phyloP scores from a whole-genome alignment of 2,797 vertebrate genomes.

The Onychomys torridus region DNA sequence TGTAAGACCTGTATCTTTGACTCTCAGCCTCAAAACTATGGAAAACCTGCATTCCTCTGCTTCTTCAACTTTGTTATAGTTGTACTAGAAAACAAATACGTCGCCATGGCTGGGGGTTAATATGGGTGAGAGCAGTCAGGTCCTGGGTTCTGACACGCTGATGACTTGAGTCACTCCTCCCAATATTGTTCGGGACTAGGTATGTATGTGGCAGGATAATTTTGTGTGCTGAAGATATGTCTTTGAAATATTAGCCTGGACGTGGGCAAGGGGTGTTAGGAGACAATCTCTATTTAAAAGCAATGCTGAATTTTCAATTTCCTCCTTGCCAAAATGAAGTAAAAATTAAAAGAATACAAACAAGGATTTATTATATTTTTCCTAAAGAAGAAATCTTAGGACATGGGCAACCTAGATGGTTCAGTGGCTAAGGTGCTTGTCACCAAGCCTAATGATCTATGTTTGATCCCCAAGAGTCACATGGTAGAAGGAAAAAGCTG shows the following conservation, averaged over 20 bases:
- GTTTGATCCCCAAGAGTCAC: neutral
- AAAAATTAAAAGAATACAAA: neutral
- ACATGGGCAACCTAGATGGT: neutral
- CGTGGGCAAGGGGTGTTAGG: neutral
- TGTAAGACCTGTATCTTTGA: neutral
- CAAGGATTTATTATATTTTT: neutral
- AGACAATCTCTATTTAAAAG: neutral
- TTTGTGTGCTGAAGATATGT: neutral
- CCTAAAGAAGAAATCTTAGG: neutral
- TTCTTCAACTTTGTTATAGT: neutral
- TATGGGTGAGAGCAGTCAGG: neutral
- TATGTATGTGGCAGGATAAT: neutral
- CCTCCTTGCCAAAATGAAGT: neutral
- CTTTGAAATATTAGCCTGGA: neutral
- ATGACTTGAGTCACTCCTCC: neutral
- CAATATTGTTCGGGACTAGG: neutral
- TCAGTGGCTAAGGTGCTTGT: neutral
- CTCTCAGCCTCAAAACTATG: neutral
- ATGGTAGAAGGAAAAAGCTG: neutral
- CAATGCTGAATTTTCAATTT: neutral
- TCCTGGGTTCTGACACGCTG: neutral
- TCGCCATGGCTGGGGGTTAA: neutral
- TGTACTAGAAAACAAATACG: neutral
- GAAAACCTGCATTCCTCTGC: neutral
- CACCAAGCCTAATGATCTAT: neutral